Conservation (phyloP, 2,888 invertebrate genomes). For the Melieria crassipennis region DNA sequence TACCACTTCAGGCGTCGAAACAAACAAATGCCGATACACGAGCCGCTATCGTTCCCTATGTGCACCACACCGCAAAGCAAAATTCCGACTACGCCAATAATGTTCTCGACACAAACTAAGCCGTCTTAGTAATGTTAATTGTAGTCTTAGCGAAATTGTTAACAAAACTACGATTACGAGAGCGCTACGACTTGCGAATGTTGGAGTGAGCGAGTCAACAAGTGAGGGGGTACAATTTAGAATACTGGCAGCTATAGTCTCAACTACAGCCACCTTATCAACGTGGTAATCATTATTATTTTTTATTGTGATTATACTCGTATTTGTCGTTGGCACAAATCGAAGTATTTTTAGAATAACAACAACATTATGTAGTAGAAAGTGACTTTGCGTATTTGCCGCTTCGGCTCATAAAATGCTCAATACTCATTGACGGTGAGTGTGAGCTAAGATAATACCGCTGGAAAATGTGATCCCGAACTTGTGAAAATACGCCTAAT, state of each 20-base stretch:
- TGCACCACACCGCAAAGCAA: constrained; percentile 50
- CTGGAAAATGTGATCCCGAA: too few species aligned
- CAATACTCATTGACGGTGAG: too few species aligned
- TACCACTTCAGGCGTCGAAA: background rate
- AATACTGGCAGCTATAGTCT: too few species aligned
- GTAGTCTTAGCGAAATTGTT: constrained; percentile 60
- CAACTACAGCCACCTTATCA: constrained; percentile 8
- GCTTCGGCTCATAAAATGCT: too few species aligned
- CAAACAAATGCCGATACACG: background rate
- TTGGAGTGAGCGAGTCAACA: background rate
- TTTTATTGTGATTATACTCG: constrained; percentile 6
- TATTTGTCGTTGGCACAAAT: background rate
- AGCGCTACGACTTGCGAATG: background rate
- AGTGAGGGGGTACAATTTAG: background rate
- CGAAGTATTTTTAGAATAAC: too few species aligned
- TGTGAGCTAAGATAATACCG: too few species aligned
- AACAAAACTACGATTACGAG: constrained; percentile 52
- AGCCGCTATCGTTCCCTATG: constrained; percentile 22
- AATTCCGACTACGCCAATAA: constrained; percentile 62
- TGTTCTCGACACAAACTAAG: constrained; percentile 62
- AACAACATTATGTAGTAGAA: too few species aligned
- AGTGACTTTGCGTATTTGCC: too few species aligned
- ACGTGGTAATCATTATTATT: constrained; percentile 18
- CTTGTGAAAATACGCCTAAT: too few species aligned
- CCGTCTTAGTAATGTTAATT: constrained; percentile 61